Base-by-base conservation (phyloP, 2,888 invertebrate species). In the Pterostichus niger region DNA sequence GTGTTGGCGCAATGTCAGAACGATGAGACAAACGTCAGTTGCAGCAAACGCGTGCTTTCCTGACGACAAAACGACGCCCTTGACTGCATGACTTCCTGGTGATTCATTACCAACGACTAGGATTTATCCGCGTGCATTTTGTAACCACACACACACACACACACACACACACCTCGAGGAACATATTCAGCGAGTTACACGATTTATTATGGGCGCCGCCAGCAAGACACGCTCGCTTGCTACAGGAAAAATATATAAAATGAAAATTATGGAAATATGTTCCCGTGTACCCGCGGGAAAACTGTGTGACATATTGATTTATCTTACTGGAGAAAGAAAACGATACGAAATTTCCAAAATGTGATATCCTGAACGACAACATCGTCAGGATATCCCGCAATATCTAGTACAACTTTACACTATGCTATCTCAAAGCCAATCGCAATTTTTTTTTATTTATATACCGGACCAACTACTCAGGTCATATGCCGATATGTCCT, bases 181-280 rank as follows among this genome's bases (percentile, higher is more conserved):
- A 49, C 49, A 49, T 13, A 49, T 49, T 49, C 49, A 49, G 11
- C 13, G 13, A 49, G 49, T 49, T 49, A 49, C 49, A 59, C 71
- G 46, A 71, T 71, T 40, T 71, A 71, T 71, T 71, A 71, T 71
- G 46, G 44, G 15, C 71, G 71, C 71, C 49, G 9, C 71, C 15
- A 31, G 71, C 71, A 71, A 71, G 35, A 44, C 9, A 40, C 24
- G 71, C 71, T 71, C 13, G 46, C 17, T 31, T n/a, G 71, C 71
- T 71, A 17, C 24, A 71, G 71, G 46, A 54, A 77, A 77, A 77
- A 77, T 77, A 54, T 77, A 77, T 77, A 77, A 77, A 77, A 77
- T 77, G 76, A 54, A 77, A 77, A 77, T 77, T 77, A 77, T 77
- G 76, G 76, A 77, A 77, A 77, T 77, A 54, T 77, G 76, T 77